Base-by-base conservation (phyloP, 1,140 invertebrate species). In the Hydropsyche tenuis region DNA sequence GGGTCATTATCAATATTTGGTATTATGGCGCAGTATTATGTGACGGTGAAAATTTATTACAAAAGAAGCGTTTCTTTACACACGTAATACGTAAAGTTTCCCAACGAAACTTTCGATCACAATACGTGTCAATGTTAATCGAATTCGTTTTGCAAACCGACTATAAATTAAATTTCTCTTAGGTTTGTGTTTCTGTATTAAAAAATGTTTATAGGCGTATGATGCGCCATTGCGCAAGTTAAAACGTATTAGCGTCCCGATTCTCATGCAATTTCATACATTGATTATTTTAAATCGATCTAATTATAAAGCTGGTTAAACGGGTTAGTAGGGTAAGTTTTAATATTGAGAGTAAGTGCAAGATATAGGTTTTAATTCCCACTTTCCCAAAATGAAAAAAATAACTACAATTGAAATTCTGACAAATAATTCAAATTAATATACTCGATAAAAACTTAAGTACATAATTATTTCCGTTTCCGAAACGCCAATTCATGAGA, bases 81-180 rank as follows among this genome's bases (percentile, higher is more conserved):
- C 48, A 20, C 14, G 14, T 3, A 4, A 37, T 48, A 14, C 14
- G 14, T 6, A 18, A 48, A 14, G 20, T 53, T 53, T 53, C 48
- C 6, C 48, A 53, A 53, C 16, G 48, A n/a, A 37, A 53, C 48
- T 53, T 53, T 53, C 48, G 20, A 18, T 16, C 20, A 48, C 16
- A 53, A 53, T 18, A 16, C 48, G 48, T 53, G 48, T 53, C 48
- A 53, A 53, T 53, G 48, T 53, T 53, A 53, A 53, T 53, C 48
- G 30, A 9, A 37, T 37, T 37, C 30, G 30, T 37, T 37, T 37
- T 37, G 30, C 30, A 37, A 37, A 37, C 30, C 9, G 48, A 9
- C 16, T 7, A 53, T 53, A 53, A 53, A 53, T 53, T 53, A 53
- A 53, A 53, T 53, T 53, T 53, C 48, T 53, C 48, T 20, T 7